Evolutionary conservation across 2,113 vertebrate species (phyloP).

Genomic region (Spea multiplicata): DNA sequence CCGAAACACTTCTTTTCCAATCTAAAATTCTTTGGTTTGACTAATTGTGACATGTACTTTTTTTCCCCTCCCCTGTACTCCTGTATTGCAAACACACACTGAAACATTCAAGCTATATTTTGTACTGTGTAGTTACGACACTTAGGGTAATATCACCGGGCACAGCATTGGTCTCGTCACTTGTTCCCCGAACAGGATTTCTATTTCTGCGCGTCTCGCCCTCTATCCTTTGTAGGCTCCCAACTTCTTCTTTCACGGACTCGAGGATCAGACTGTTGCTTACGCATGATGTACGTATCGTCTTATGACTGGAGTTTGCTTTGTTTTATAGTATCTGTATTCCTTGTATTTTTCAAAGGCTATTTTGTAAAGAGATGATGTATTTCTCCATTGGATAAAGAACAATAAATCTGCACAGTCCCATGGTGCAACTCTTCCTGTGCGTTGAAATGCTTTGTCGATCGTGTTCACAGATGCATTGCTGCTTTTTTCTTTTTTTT

Average conservation of each 20-base stretch:
- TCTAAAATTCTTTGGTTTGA: too few relatives aligned
- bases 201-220: not conserved
- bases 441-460: not conserved
- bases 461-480: too few relatives aligned
- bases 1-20: too few relatives aligned
- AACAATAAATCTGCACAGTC: constrained; percentile 80
- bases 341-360: constrained; percentile 87
- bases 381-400: constrained; percentile 86
- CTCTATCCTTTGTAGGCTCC: constrained; percentile 55
- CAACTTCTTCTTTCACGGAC: constrained; percentile 50
- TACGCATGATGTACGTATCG: constrained; percentile 82
- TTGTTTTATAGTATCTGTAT: constrained; percentile 86
- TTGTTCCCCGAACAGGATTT: constrained; percentile 73
- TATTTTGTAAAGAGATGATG: constrained; percentile 88
- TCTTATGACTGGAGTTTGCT: constrained; percentile 83
- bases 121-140: constrained; percentile 68
- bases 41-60: too few relatives aligned
- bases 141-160: constrained; percentile 53
- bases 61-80: too few relatives aligned
- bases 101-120: constrained; percentile 69
- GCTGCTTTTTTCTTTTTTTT: too few relatives aligned
- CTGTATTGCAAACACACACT: constrained; percentile 42
- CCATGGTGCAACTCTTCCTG: constrained; percentile 51
- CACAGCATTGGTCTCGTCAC: constrained; percentile 74
- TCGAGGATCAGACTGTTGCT: constrained; percentile 82